Base-by-base conservation (phyloP, 2,888 invertebrate species). In the Deroplatys truncata region DNA sequence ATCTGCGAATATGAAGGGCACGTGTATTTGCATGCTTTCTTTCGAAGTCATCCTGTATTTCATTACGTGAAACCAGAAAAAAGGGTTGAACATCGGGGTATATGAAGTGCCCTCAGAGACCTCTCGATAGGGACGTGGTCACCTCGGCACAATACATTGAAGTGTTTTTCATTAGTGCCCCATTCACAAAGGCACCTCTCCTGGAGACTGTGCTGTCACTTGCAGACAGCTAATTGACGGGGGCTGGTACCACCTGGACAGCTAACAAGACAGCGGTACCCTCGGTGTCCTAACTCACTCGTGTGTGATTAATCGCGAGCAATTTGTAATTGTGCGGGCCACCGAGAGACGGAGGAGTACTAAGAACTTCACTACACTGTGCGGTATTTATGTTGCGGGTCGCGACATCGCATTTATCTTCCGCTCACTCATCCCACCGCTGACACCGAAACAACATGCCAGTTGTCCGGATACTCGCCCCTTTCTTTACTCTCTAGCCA, bases 341-440 rank as follows among this genome's bases (percentile, higher is more conserved):
- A 72, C 56, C 56, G 20, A 72, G 56, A 72, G 56, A 72, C 56
- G 56, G 20, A n/a, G 84, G 35, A 35, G n/a, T 28, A 49, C 49
- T 35, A 85, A 85, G 85, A 85, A 85, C 85, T 85, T 43, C 85
- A 49, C 28, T 29, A 43, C 35, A 49, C 56, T 82, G 28, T 72
- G 84, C 82, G 84, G 89, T 89, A 88, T 89, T 89, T 89, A 89
- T 88, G 89, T 89, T 89, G 89, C 43, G 89, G 89, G 88, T 28
- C 89, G 84, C 89, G 89, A 89, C 89, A 89, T 43, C 89, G 85
- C 89, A 89, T 89, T 89, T 88, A 84, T 89, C 89, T 88, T 85
- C 35, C 20, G 20, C 84, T 49, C 20, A 16, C 82, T 31, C 29
- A 49, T 28, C 29, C 85, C 43, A 49, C 84, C 85, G 56, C 56